A percentile compares a stretch with the other conserved stretches of the same genome.
Conservation (phyloP, 2,113 vertebrate species). For the Oncorhynchus gorbuscha region DNA sequence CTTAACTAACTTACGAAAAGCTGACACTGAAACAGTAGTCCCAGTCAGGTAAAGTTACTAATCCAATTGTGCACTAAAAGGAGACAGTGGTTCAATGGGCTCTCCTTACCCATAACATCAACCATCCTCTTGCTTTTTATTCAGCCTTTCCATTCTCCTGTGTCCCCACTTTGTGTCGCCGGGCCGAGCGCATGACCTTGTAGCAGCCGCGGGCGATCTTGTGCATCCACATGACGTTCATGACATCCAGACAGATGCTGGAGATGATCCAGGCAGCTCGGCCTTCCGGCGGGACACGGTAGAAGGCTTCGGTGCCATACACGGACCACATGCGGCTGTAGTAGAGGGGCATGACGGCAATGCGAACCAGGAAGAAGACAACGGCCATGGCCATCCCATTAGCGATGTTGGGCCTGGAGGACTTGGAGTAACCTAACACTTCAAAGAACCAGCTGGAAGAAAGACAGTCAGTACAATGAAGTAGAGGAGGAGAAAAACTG, state of each 20-base stretch:
- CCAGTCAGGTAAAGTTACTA: background rate
- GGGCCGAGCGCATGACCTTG: slow-evolving; percentile 82
- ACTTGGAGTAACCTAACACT: slow-evolving; percentile 88
- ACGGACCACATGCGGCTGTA: slow-evolving; percentile 81
- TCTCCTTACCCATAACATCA: slow-evolving; percentile 5
- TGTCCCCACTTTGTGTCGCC: slow-evolving; percentile 61
- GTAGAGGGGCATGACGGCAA: slow-evolving; percentile 87
- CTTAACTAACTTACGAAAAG: no score
- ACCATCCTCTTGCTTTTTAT: slow-evolving; percentile 53
- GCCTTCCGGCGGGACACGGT: slow-evolving; percentile 77
- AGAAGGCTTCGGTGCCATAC: slow-evolving; percentile 88
- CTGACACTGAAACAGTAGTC: slow-evolving; percentile 10
- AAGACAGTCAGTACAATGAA: slow-evolving; percentile 32
- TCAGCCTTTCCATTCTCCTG: slow-evolving; percentile 89
- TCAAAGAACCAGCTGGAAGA: slow-evolving; percentile 98
- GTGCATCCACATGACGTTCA: slow-evolving; percentile 99
- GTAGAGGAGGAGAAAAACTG: background rate
- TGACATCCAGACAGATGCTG: slow-evolving; percentile 88
- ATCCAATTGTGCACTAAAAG: slow-evolving; percentile 35
- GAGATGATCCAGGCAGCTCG: slow-evolving; percentile 87
- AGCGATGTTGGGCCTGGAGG: slow-evolving; percentile 86
- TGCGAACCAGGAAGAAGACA: slow-evolving; percentile 91
- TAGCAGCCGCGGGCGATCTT: slow-evolving; percentile 92
- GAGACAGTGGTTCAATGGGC: slow-evolving; percentile 11
- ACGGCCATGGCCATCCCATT: slow-evolving; percentile 93